Percentiles rank a stretch among this genome's conserved stretches.
Evolutionary conservation across 2,797 vertebrate genomes (phyloP).

Genomic region (Coccyzus lansbergi): DNA sequence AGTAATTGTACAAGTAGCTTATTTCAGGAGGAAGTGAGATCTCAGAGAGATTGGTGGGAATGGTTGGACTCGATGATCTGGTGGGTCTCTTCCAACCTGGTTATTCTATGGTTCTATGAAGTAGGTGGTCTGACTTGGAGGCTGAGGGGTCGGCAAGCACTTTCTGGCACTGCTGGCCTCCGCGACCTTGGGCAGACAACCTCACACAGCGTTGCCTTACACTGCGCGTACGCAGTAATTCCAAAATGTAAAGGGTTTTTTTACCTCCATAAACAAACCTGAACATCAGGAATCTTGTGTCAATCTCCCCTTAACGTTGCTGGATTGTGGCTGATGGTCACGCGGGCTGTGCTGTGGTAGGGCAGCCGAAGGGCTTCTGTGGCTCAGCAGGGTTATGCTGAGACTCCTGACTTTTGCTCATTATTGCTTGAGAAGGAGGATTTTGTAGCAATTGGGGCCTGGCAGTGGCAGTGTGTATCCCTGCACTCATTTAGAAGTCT

Average conservation of each 20-base stretch:
- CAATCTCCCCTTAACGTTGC: rapidly evolving
- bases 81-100: too few species aligned
- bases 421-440: not conserved
- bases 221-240: not conserved
- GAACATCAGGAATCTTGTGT: not conserved
- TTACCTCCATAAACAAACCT: not conserved
- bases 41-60: too few species aligned
- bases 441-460: not conserved
- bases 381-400: not conserved
- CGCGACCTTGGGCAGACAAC: not conserved
- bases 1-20: not conserved
- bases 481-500: not conserved
- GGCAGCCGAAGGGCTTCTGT: not conserved
- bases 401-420: not conserved
- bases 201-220: rapidly evolving
- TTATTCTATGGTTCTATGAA: too few species aligned
- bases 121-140: not conserved
- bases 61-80: too few species aligned
- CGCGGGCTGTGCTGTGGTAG: rapidly evolving
- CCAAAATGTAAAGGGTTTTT: not conserved
- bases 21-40: not conserved
- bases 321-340: not conserved
- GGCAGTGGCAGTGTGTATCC: not conserved
- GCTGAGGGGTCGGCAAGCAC: not conserved
- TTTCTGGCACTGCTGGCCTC: not conserved